A percentile compares a stretch with the other conserved stretches of the same genome.
These are phyloP conservation scores for Fopius arisanus DNA, from an alignment of 1,140 invertebrate genomes.

Conservation along the genomic window DNA sequence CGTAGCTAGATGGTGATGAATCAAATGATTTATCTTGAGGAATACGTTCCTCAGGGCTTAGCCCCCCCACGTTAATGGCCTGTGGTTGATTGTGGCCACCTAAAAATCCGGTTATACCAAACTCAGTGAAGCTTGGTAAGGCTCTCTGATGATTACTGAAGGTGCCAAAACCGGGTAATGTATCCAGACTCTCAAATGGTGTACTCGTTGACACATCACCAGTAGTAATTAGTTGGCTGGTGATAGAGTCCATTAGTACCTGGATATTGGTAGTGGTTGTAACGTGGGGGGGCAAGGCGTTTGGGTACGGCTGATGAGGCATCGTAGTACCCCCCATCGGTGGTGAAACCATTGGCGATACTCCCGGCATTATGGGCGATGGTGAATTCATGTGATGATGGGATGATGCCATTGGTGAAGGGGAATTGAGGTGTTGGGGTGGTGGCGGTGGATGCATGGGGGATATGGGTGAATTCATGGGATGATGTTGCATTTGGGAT, in stretches of 20 bases:
- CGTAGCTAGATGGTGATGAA: slow-evolving; percentile 55
- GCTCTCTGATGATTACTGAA: slow-evolving; percentile 57
- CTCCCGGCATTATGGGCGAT: slow-evolving; percentile 57
- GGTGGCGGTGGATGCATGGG: slow-evolving; percentile 50
- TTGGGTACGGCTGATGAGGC: slow-evolving; percentile 77
- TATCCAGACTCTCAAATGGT: slow-evolving; percentile 54
- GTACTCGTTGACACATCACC: slow-evolving; percentile 49
- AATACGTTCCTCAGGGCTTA: slow-evolving; percentile 69
- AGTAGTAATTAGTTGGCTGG: slow-evolving; percentile 76
- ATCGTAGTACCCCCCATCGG: slow-evolving; percentile 70
- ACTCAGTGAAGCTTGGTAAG: slow-evolving; percentile 72
- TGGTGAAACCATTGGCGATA: slow-evolving; percentile 66
- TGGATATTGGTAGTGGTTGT: slow-evolving; percentile 69
- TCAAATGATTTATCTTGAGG: slow-evolving; percentile 62
- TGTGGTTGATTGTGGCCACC: slow-evolving; percentile 57
- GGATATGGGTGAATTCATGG: slow-evolving; percentile 58
- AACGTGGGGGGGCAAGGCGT: slow-evolving; percentile 84
- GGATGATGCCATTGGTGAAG: slow-evolving; percentile 52
- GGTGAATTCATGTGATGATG: slow-evolving; percentile 55
- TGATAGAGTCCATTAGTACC: slow-evolving; percentile 68
- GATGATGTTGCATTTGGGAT: slow-evolving; percentile 46
- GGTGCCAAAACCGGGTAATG: slow-evolving; percentile 61
- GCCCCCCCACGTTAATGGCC: slow-evolving; percentile 75
- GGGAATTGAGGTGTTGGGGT: slow-evolving; percentile 52
- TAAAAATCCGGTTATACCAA: slow-evolving; percentile 67